A percentile compares a stretch with the other conserved stretches of the same genome.
Conservation (phyloP, 1,140 invertebrate genomes). For the Hormaphis cornu region DNA sequence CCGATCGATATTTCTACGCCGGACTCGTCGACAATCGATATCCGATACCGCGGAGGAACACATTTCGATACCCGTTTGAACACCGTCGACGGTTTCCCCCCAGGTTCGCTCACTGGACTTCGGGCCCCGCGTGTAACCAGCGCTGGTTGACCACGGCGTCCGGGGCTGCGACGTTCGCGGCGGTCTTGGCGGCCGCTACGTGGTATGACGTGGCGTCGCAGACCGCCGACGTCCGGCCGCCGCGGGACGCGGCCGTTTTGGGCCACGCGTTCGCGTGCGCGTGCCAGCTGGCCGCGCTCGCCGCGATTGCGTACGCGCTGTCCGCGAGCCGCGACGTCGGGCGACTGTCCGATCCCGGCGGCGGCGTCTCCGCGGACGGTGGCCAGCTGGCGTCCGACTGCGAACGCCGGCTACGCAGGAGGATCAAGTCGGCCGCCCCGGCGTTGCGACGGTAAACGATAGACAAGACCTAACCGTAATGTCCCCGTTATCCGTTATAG, state of each 20-base stretch:
- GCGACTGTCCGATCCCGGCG: not conserved
- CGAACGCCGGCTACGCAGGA: too few relatives aligned
- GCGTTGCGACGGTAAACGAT: too few relatives aligned
- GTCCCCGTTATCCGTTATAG: too few relatives aligned
- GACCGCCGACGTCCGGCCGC: not conserved
- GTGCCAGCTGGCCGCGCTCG: not conserved
- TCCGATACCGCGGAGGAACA: too few relatives aligned
- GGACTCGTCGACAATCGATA: too few relatives aligned
- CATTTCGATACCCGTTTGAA: too few relatives aligned
- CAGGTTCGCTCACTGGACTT: too few relatives aligned
- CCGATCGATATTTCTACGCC: too few relatives aligned
- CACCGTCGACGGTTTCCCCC: too few relatives aligned
- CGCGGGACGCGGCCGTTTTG: not conserved
- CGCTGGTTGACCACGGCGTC: not conserved
- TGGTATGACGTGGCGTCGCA: not conserved
- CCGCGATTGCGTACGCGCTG: not conserved
- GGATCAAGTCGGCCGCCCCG: too few relatives aligned
- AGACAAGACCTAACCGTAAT: too few relatives aligned
- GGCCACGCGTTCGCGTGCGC: not conserved
- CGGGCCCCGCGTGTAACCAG: not conserved
- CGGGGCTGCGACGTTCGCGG: not conserved
- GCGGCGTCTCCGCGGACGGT: not conserved
- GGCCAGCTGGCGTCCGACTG: not conserved
- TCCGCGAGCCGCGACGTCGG: not conserved
- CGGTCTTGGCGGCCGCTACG: not conserved